phyloP scores from a whole-genome alignment of 2,797 vertebrate species.

The Myotis vivesi region DNA sequence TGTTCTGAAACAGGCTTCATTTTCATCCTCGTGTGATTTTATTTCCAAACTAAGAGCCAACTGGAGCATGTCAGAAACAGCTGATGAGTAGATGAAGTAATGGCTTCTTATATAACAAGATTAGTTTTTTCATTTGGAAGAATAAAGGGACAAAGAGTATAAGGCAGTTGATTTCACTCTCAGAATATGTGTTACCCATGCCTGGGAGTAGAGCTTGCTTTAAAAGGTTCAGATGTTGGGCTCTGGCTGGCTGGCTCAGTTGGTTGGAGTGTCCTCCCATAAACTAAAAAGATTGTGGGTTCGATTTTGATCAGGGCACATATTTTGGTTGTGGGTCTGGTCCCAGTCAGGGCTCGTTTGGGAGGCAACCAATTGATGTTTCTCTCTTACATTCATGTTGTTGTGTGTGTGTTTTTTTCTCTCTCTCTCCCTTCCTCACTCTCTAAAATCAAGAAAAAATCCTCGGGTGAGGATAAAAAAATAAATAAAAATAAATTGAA shows the following conservation, averaged over 20 bases:
- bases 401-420: too few relatives aligned
- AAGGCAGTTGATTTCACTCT: constrained; percentile 49
- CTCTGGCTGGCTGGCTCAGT: background rate
- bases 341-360: too few relatives aligned
- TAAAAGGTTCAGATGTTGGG: constrained; percentile 19
- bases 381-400: background rate
- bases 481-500: background rate
- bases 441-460: background rate
- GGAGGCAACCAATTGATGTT: background rate
- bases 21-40: constrained; percentile 68
- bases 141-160: constrained; percentile 32
- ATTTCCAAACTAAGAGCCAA: constrained; percentile 70
- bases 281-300: background rate
- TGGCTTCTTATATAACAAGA: constrained; percentile 72
- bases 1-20: constrained; percentile 57
- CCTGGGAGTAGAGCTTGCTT: background rate
- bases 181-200: constrained; percentile 45
- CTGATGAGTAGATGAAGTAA: constrained; percentile 68
- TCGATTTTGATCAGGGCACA: background rate
- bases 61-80: constrained; percentile 74
- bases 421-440: background rate
- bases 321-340: background rate
- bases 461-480: background rate
- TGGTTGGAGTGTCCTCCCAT: background rate
- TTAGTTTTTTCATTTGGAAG: constrained; percentile 69